Evolutionary conservation across 1,140 invertebrate genomes (phyloP).

Genomic region (Drosophila bocqueti): DNA sequence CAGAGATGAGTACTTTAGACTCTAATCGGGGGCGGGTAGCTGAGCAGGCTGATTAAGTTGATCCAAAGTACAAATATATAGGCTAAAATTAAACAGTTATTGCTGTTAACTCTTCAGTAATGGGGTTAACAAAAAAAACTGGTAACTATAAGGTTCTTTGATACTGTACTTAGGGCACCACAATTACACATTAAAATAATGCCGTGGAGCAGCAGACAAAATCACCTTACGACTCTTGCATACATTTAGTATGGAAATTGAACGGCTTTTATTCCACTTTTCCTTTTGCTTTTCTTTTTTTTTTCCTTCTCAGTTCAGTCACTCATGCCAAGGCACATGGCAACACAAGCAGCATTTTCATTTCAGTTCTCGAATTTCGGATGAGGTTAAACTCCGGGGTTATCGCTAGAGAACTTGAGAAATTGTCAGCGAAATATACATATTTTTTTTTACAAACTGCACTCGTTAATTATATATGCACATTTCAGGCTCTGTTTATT

Average conservation of each 20-base stretch:
- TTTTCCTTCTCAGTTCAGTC: conserved; percentile 37
- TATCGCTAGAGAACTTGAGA: conserved; percentile 26
- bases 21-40: conserved; percentile 13
- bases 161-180: conserved; percentile 13
- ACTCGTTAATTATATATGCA: conserved; percentile 19
- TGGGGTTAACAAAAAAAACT: not conserved
- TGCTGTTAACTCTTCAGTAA: not conserved
- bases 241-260: conserved; percentile 72
- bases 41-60: conserved; percentile 43
- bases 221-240: conserved; percentile 55
- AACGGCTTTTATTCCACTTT: conserved; percentile 26
- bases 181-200: conserved; percentile 29
- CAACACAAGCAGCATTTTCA: conserved; percentile 51
- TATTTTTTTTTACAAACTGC: conserved; percentile 7
- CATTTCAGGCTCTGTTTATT: conserved; percentile 3
- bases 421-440: not conserved
- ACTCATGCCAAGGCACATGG: conserved; percentile 35
- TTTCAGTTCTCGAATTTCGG: conserved; percentile 15
- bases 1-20: conserved; percentile 63
- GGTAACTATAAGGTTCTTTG: not conserved
- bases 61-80: conserved; percentile 57
- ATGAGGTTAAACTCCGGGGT: conserved; percentile 24
- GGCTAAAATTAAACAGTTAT: conserved; percentile 33
- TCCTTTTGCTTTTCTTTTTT: conserved; percentile 4
- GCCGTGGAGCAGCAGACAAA: conserved; percentile 10